A percentile compares a stretch with the other conserved stretches of the same genome.
Evolutionary conservation across 2,888 invertebrate genomes (phyloP).

Genomic region (Hirtodrosophila confusa): DNA sequence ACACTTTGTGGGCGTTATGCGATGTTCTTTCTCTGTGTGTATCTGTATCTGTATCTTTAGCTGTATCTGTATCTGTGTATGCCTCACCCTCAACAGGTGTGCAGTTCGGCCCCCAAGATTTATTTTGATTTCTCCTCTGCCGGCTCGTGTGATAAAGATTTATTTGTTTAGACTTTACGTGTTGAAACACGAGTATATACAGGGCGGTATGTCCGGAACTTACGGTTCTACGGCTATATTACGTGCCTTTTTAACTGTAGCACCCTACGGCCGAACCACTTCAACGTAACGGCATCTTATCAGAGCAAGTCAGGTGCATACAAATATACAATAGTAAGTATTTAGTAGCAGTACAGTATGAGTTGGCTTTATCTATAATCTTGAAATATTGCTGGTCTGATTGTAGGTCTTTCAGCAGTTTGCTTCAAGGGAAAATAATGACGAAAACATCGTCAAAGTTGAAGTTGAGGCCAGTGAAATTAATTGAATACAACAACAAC

Average conservation of each 20-base stretch:
- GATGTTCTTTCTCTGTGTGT: constrained; percentile 17
- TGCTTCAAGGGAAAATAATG: neutral
- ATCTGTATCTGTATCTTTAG: constrained; percentile 3
- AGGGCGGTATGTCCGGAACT: neutral
- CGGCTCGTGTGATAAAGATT: constrained; percentile 67
- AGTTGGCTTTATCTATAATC: constrained; percentile 36
- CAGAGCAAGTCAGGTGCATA: constrained; percentile 28
- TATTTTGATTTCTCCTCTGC: constrained; percentile 46
- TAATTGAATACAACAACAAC: constrained; percentile 55
- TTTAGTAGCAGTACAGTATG: neutral
- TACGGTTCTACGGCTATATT: too few species aligned
- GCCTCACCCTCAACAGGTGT: constrained; percentile 63
- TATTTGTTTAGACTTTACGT: constrained; percentile 70
- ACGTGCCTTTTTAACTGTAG: too few species aligned
- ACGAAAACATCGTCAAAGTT: constrained; percentile 28
- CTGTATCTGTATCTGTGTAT: constrained; percentile 16
- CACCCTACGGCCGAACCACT: neutral
- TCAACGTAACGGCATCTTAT: constrained; percentile 33
- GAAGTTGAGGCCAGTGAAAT: constrained; percentile 32
- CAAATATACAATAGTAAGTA: neutral
- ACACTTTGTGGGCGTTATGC: constrained; percentile 71
- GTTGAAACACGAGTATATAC: constrained; percentile 25
- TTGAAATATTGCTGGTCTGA: constrained; percentile 13
- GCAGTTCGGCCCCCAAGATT: constrained; percentile 51
- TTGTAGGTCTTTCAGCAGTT: neutral